These are phyloP conservation scores for Uloborus diversus DNA, from an alignment of 1,140 invertebrate genomes.

Conservation along the genomic window DNA sequence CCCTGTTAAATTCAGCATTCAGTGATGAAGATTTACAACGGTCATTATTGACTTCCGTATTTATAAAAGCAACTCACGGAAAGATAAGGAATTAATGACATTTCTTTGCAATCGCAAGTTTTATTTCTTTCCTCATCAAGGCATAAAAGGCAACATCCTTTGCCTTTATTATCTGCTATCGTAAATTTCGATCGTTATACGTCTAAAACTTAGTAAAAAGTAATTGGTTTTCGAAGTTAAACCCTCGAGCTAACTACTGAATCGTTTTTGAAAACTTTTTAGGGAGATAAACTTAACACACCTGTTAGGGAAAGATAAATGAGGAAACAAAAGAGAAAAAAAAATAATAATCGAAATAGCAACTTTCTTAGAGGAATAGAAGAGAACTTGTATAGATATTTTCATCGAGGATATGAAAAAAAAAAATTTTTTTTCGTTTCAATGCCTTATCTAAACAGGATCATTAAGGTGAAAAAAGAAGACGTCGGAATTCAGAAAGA, in stretches of 20 bases:
- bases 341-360: not conserved
- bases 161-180: too few species aligned
- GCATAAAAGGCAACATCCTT: too few species aligned
- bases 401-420: too few species aligned
- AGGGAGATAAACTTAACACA: not conserved
- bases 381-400: too few species aligned
- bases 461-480: conserved; percentile 27
- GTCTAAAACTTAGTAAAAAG: conserved; percentile 9
- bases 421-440: conserved; percentile 30
- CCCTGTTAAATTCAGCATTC: too few species aligned
- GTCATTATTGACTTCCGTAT: too few species aligned
- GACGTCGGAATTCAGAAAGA: conserved; percentile 1
- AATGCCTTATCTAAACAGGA: conserved; percentile 38
- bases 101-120: too few species aligned
- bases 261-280: not conserved
- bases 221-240: conserved; percentile 15
- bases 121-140: too few species aligned
- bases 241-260: not conserved
- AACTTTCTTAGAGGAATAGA: conserved; percentile 7
- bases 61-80: too few species aligned
- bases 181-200: conserved; percentile 13
- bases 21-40: too few species aligned
- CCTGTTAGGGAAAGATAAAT: not conserved
- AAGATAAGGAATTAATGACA: too few species aligned
- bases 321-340: not conserved